phyloP scores from a whole-genome alignment of 2,113 vertebrate species.

The Nycticorax nycticorax region DNA sequence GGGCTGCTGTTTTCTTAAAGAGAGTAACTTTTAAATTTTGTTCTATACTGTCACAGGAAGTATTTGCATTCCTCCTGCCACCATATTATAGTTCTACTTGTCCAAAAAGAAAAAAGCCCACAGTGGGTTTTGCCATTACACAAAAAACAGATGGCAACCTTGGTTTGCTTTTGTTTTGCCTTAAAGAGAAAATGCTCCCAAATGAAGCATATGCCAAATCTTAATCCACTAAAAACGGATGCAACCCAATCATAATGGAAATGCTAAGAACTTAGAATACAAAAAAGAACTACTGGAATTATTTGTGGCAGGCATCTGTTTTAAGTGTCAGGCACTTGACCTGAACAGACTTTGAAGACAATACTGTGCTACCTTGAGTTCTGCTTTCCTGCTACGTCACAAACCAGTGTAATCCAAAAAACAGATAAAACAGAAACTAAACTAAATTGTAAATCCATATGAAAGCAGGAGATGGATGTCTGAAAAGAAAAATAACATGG shows the following conservation, averaged over 20 bases:
- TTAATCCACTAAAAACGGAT: neutral
- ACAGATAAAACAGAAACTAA: conserved; percentile 41
- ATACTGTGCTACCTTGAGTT: conserved; percentile 70
- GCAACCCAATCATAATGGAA: neutral
- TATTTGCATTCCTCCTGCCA: neutral
- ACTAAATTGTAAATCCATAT: conserved; percentile 45
- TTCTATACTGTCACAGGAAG: neutral
- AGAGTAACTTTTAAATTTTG: neutral
- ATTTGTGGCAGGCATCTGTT: conserved; percentile 39
- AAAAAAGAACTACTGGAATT: conserved; percentile 25
- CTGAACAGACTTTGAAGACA: conserved; percentile 33
- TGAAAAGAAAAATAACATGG: neutral
- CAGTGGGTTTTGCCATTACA: neutral
- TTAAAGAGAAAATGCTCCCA: neutral
- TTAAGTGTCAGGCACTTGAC: neutral
- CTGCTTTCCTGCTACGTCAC: conserved; percentile 77
- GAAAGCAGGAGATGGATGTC: conserved; percentile 1
- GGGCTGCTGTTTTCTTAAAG: neutral
- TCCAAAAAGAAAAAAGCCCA: neutral
- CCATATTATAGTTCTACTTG: neutral
- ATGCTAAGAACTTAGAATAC: neutral
- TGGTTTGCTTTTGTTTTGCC: neutral
- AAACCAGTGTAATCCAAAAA: conserved; percentile 78
- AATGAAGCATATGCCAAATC: neutral
- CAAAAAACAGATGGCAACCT: neutral